These are phyloP conservation scores for Channa argus DNA, from an alignment of 2,113 vertebrate species.

Conservation along the genomic window DNA sequence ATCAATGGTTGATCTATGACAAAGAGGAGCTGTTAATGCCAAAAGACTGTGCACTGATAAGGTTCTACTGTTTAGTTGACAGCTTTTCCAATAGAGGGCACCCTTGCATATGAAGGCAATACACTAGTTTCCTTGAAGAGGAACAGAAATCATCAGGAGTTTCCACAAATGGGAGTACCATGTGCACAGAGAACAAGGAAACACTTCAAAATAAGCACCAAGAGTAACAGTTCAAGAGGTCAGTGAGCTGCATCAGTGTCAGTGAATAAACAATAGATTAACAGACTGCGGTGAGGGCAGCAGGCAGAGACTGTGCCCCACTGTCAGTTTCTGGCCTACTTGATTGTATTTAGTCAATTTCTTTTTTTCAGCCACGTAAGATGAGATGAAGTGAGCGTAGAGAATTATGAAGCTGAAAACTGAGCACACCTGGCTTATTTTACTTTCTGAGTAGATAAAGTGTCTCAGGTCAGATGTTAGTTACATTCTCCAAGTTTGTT, in stretches of 20 bases:
- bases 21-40: conserved; percentile 7
- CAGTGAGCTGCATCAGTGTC: conserved; percentile 18
- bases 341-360: neutral
- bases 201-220: conserved; percentile 50
- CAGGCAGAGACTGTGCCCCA: conserved; percentile 54
- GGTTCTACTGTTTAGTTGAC: neutral
- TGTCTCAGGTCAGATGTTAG: conserved; percentile 20
- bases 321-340: conserved; percentile 15
- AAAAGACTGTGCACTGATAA: conserved; percentile 6
- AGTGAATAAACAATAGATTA: conserved; percentile 21
- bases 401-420: conserved; percentile 9
- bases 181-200: conserved; percentile 50
- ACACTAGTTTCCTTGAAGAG: conserved; percentile 6
- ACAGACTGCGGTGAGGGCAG: conserved; percentile 35
- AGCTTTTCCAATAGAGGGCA: conserved; percentile 54
- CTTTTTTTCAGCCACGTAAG: conserved; percentile 1
- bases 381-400: conserved; percentile 9
- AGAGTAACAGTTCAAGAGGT: conserved; percentile 37
- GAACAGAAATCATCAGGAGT: conserved; percentile 25
- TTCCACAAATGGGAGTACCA: conserved; percentile 39
- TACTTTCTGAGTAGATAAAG: conserved; percentile 17
- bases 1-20: neutral
- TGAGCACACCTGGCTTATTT: conserved; percentile 21
- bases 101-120: conserved; percentile 27
- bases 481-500: conserved; percentile 21